A percentile compares a stretch with the other conserved stretches of the same genome.
phyloP scores from a whole-genome alignment of 2,888 invertebrate genomes.

The Alitta virens region DNA sequence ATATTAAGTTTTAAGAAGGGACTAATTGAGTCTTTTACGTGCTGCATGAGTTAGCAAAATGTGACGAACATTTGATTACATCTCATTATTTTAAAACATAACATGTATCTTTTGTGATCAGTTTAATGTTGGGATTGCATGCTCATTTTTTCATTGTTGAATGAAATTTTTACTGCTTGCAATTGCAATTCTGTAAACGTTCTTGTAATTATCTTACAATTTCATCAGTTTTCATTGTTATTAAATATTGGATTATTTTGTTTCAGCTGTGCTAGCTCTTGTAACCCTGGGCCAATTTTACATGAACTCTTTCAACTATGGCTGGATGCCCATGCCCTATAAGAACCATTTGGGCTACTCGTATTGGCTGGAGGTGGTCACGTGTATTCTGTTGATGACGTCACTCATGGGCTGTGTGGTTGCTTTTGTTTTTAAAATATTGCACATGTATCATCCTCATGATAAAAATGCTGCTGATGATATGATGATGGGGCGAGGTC shows the following conservation, averaged over 20 bases:
- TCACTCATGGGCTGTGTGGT: not conserved
- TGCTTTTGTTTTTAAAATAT: constrained; percentile 6
- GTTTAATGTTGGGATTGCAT: too few species aligned
- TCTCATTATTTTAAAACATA: too few species aligned
- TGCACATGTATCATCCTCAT: constrained; percentile 13
- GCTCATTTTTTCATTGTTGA: too few species aligned
- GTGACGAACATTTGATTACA: too few species aligned
- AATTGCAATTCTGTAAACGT: not conserved
- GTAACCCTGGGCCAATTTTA: constrained; percentile 22
- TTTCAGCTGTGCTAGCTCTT: constrained; percentile 20
- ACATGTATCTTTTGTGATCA: too few species aligned
- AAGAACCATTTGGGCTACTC: constrained; percentile 28
- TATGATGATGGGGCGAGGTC: constrained; percentile 19
- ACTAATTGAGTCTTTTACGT: too few species aligned
- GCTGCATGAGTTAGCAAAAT: too few species aligned
- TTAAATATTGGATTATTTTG: not conserved
- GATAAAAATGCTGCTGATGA: constrained; percentile 22
- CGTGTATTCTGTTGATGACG: not conserved
- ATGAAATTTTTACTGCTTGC: too few species aligned
- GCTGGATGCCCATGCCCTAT: constrained; percentile 28
- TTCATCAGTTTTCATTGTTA: not conserved
- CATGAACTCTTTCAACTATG: constrained; percentile 21
- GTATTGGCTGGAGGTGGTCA: constrained; percentile 23
- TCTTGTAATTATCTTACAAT: not conserved
- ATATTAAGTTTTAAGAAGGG: too few species aligned